phyloP scores from a whole-genome alignment of 2,888 invertebrate species.

The Phytoseiulus persimilis region DNA sequence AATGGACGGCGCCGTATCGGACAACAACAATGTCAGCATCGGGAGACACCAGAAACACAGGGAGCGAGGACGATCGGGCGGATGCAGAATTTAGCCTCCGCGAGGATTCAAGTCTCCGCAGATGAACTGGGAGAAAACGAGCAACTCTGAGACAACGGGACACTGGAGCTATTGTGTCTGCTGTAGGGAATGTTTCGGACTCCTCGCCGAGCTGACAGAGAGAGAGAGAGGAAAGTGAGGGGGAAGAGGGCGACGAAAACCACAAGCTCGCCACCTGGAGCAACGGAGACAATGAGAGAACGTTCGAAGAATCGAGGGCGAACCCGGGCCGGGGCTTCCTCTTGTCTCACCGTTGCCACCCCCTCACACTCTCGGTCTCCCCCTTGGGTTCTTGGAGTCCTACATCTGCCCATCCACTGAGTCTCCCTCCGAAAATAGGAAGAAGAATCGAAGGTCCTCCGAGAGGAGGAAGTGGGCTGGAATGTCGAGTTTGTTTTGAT shows the following conservation, averaged over 20 bases:
- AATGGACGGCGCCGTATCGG: not conserved
- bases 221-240: not conserved
- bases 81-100: not conserved
- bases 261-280: not conserved
- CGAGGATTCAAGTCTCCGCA: not conserved
- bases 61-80: not conserved
- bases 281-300: not conserved
- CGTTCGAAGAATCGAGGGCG: not conserved
- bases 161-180: not conserved
- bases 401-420: not conserved
- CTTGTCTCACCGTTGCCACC: not conserved
- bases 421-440: not conserved
- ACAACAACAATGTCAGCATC: not conserved
- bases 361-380: not conserved
- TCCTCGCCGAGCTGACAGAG: not conserved
- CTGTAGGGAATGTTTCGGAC: not conserved
- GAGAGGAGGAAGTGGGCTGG: not conserved
- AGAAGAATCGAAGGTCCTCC: slow-evolving; percentile 5
- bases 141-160: not conserved
- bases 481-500: not conserved
- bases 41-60: too few species aligned
- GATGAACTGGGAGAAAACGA: not conserved
- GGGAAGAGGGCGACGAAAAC: not conserved
- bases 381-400: not conserved
- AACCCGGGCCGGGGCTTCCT: not conserved